A percentile compares a stretch with the other conserved stretches of the same genome.
Evolutionary conservation across 2,888 invertebrate species (phyloP).

Genomic region (Minunthozetes semirufus): DNA sequence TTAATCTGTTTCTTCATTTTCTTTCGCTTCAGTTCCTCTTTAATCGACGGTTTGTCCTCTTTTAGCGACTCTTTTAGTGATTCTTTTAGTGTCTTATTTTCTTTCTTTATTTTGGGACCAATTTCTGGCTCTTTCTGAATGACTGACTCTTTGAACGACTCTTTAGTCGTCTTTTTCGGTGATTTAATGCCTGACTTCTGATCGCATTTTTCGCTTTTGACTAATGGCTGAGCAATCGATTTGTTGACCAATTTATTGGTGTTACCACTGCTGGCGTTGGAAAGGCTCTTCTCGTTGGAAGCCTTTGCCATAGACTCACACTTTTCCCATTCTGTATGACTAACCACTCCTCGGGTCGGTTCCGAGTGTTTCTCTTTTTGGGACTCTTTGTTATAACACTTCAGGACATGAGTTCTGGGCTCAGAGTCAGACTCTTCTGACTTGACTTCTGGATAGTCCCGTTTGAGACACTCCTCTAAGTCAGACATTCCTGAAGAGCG

Average conservation of each 20-base stretch:
- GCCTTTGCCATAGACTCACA: slow-evolving; percentile 18
- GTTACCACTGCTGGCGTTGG: slow-evolving; percentile 10
- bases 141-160: not conserved
- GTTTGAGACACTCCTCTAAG: slow-evolving; percentile 15
- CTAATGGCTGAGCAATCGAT: not conserved
- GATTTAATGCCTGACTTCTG: slow-evolving; percentile 23
- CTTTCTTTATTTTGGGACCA: not conserved
- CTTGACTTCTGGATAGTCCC: slow-evolving; percentile 8
- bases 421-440: slow-evolving; percentile 30
- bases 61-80: slow-evolving; percentile 33
- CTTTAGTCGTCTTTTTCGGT: slow-evolving; percentile 18
- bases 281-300: not conserved
- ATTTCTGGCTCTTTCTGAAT: slow-evolving; percentile 8
- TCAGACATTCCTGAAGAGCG: slow-evolving; percentile 20
- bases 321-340: slow-evolving; percentile 27
- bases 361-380: not conserved
- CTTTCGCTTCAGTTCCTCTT: slow-evolving; percentile 38
- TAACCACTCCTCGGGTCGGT: slow-evolving; percentile 11
- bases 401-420: slow-evolving; percentile 24
- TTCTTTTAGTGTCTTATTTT: slow-evolving; percentile 32
- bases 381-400: slow-evolving; percentile 21
- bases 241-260: not conserved
- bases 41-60: slow-evolving; percentile 33
- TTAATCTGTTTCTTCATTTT: slow-evolving; percentile 36
- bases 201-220: not conserved